These are phyloP conservation scores for Cyaniris semiargus DNA, from an alignment of 2,888 invertebrate species.

Conservation along the genomic window DNA sequence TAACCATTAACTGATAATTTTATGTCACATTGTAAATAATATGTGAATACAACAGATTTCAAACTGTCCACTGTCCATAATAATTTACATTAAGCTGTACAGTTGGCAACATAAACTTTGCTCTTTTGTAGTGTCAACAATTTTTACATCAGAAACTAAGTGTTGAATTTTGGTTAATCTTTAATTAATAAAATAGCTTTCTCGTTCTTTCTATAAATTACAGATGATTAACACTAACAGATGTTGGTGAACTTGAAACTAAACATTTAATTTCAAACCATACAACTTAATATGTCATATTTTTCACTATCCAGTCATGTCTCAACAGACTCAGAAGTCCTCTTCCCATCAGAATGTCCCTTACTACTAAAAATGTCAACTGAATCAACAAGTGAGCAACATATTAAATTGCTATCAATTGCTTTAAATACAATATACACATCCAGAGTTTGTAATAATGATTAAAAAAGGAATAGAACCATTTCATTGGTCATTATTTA, in stretches of 20 bases:
- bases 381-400: slow-evolving; percentile 1
- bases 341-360: background rate
- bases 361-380: slow-evolving; percentile 10
- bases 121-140: background rate
- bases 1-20: background rate
- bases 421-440: slow-evolving; percentile 2
- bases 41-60: background rate
- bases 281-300: slow-evolving; percentile 9
- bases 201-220: too few species aligned
- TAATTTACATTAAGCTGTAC: background rate
- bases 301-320: background rate
- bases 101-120: background rate
- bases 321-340: background rate
- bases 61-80: background rate
- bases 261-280: background rate
- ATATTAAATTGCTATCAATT: background rate
- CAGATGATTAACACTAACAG: too few species aligned
- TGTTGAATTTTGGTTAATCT: too few species aligned
- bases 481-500: background rate
- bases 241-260: background rate
- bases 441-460: background rate
- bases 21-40: background rate
- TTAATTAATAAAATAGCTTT: too few species aligned
- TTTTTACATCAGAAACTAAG: too few species aligned
- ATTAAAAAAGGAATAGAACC: background rate